Conservation (phyloP, 2,888 invertebrate species). For the Nemotelus pantherinus region DNA sequence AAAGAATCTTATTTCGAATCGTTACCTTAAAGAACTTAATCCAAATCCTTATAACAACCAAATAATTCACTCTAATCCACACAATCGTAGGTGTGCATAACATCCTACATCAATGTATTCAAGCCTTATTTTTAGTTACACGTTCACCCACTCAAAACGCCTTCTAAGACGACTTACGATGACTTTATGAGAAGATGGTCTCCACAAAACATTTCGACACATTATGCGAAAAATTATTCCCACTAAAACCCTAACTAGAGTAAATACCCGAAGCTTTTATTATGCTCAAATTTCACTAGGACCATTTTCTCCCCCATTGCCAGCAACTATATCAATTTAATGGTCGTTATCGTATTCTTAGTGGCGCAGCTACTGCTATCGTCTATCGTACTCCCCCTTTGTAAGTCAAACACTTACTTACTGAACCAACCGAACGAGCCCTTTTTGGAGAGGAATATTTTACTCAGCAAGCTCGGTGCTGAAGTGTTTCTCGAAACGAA, state of each 20-base stretch:
- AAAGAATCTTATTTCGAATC: too few species aligned
- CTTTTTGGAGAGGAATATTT: too few species aligned
- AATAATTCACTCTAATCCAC: background rate
- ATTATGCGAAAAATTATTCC: background rate
- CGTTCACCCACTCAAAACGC: background rate
- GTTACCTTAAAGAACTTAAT: too few species aligned
- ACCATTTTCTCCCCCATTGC: constrained; percentile 28
- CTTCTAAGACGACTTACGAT: background rate
- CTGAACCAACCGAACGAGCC: too few species aligned
- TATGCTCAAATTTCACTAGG: constrained; percentile 23
- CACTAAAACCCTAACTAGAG: constrained; percentile 1
- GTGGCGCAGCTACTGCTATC: background rate
- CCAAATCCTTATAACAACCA: too few species aligned
- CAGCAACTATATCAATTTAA: constrained; percentile 42
- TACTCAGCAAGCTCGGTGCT: too few species aligned
- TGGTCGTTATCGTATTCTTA: constrained; percentile 35
- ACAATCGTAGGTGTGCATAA: background rate
- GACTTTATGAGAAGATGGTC: background rate
- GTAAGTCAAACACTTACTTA: too few species aligned
- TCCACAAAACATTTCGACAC: background rate
- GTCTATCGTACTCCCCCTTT: background rate
- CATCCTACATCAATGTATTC: background rate
- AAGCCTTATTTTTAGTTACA: background rate
- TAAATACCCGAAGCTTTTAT: constrained; percentile 15
- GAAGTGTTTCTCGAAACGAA: too few species aligned